phyloP scores from a whole-genome alignment of 2,888 invertebrate species.

The Gasteruption jaculator region DNA sequence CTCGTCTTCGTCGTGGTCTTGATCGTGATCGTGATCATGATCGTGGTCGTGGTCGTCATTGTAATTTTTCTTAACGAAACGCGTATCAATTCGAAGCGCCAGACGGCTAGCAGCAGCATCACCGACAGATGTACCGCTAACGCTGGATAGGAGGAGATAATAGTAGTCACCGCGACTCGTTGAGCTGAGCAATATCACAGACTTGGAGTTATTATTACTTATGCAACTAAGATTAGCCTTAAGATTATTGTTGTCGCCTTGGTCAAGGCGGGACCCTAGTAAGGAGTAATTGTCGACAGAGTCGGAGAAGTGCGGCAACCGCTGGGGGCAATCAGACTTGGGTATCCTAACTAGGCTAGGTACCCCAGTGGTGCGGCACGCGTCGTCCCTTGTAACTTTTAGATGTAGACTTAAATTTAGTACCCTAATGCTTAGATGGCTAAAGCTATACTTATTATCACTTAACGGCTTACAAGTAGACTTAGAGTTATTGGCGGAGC shows the following conservation, averaged over 20 bases:
- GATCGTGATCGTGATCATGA: too few species aligned
- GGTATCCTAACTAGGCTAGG: slow-evolving; percentile 53
- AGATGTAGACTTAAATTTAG: slow-evolving; percentile 48
- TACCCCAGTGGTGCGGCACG: slow-evolving; percentile 45
- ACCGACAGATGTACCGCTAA: slow-evolving; percentile 31
- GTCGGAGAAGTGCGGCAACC: slow-evolving; percentile 45
- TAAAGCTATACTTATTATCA: slow-evolving; percentile 53
- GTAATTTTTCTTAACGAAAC: slow-evolving; percentile 9
- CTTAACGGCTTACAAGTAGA: slow-evolving; percentile 52
- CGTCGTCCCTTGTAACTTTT: slow-evolving; percentile 42
- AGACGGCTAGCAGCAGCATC: slow-evolving; percentile 26
- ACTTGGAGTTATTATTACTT: slow-evolving; percentile 51
- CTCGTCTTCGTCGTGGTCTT: slow-evolving; percentile 19
- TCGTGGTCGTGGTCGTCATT: slow-evolving; percentile 21
- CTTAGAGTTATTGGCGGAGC: slow-evolving; percentile 52
- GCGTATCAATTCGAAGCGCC: slow-evolving; percentile 21
- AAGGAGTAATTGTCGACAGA: slow-evolving; percentile 50
- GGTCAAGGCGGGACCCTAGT: slow-evolving; percentile 48
- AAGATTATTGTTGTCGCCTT: slow-evolving; percentile 50
- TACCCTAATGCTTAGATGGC: slow-evolving; percentile 50
- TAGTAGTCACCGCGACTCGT: slow-evolving; percentile 48
- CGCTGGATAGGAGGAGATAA: slow-evolving; percentile 32
- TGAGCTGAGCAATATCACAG: slow-evolving; percentile 54
- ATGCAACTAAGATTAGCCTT: slow-evolving; percentile 50
- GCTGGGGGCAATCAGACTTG: slow-evolving; percentile 51